phyloP scores from a whole-genome alignment of 2,113 vertebrate species.

The Phycodurus eques region DNA sequence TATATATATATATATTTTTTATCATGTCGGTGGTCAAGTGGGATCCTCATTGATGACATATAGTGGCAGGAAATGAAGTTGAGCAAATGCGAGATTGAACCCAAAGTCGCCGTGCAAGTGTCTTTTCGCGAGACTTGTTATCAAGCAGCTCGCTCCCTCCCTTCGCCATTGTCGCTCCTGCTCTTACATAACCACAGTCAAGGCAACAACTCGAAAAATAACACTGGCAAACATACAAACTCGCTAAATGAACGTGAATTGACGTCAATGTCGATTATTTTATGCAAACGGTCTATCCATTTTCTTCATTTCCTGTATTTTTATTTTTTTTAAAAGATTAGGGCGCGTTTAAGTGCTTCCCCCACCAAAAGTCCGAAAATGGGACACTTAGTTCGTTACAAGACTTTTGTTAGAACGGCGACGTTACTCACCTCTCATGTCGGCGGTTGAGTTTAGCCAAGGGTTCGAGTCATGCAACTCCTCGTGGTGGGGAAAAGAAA shows the following conservation, averaged over 20 bases:
- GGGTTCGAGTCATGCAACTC: constrained; percentile 63
- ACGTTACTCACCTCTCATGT: constrained; percentile 75
- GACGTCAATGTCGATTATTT: too few relatives aligned
- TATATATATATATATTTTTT: neutral
- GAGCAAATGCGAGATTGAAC: neutral
- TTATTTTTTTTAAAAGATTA: too few relatives aligned
- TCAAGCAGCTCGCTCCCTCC: constrained; percentile 24
- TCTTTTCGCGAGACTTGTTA: neutral
- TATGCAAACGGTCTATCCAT: neutral
- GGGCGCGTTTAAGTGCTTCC: neutral
- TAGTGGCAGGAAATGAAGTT: neutral
- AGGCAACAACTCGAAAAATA: constrained; percentile 18
- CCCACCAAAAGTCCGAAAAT: neutral
- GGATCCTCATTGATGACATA: neutral
- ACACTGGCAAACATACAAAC: neutral
- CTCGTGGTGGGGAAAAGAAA: constrained; percentile 1
- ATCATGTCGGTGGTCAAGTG: neutral
- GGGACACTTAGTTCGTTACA: neutral
- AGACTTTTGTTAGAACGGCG: neutral
- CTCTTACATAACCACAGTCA: constrained; percentile 70
- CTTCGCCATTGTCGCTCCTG: constrained; percentile 16
- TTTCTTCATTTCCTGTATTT: neutral
- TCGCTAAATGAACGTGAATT: neutral
- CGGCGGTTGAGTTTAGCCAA: constrained; percentile 27
- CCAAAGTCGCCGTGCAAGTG: neutral